These are phyloP conservation scores for Seira sanloemensis DNA, from an alignment of 2,888 invertebrate genomes.

Conservation along the genomic window DNA sequence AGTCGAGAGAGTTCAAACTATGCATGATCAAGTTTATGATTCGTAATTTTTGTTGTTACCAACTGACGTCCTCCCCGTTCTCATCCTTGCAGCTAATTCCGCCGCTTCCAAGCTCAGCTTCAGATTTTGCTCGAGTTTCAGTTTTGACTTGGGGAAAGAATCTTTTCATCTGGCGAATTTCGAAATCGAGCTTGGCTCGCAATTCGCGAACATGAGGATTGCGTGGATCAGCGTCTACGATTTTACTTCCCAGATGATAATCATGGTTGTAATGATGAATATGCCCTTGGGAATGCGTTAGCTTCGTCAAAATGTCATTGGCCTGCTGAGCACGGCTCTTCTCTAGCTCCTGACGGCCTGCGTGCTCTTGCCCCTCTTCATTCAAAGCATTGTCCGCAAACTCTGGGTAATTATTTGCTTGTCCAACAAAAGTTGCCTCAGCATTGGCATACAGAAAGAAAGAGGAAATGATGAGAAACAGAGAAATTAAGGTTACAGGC, in stretches of 20 bases:
- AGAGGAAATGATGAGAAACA: slow-evolving; percentile 49
- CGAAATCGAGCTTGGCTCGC: too few species aligned
- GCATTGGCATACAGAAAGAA: slow-evolving; percentile 23
- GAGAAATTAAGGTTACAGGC: slow-evolving; percentile 44
- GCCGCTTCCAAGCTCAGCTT: background rate
- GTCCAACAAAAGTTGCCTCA: background rate
- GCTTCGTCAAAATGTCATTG: slow-evolving; percentile 51
- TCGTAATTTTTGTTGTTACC: slow-evolving; percentile 79
- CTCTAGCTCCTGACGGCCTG: background rate
- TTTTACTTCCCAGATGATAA: background rate
- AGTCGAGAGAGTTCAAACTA: background rate
- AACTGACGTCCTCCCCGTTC: slow-evolving; percentile 82
- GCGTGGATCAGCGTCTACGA: background rate
- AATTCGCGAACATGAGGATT: too few species aligned
- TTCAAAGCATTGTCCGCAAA: background rate
- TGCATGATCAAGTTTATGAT: background rate
- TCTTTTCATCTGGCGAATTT: too few species aligned
- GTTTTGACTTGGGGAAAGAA: too few species aligned
- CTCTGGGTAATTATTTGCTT: background rate
- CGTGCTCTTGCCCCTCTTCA: background rate
- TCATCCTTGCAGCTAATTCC: slow-evolving; percentile 79
- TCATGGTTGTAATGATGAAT: slow-evolving; percentile 31
- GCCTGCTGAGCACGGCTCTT: slow-evolving; percentile 22
- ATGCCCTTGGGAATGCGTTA: slow-evolving; percentile 44
- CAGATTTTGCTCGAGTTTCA: slow-evolving; percentile 2